Base-by-base conservation (phyloP, 2,113 vertebrate species). In the Alexandromys fortis region DNA sequence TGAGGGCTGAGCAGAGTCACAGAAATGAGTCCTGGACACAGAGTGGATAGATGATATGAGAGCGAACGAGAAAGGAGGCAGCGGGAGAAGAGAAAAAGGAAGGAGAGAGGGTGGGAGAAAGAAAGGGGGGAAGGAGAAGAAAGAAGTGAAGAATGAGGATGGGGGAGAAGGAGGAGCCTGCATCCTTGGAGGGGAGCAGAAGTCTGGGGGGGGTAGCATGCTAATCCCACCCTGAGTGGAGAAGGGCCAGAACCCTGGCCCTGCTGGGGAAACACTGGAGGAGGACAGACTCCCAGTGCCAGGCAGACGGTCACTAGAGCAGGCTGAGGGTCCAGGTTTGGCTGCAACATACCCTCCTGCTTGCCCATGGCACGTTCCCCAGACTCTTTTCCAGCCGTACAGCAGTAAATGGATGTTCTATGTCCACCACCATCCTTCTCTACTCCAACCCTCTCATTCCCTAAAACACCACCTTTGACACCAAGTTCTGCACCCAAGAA, bases 71-170 rank as follows among this genome's bases (percentile, higher is more conserved):
- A 63, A 73, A 19, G 12, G 72, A 26, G 9, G 90, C 47, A 17
- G 45, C 16, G 14, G 49, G n/a, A 17, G 26, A 6, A 33, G 33
- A 19, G 3, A 22, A 9, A 19, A 65, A 49, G 45, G 8, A 19
- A 33, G 22, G 13, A 35, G 12, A 49, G 7, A 0, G 11, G 12
- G 7, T 0, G 7, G 12, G 21, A 24, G 1, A 11, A 33, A 9
- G 19, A 21, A 19, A 11, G 24, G 5, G 24, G 47, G 4, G 35
- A 21, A 65, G 58, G 35, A 47, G 28, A 58, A 58, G 17, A 58
- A 58, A 58, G 19, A 58, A 58, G 55, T 58, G 55, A 58, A 58
- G 55, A 58, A 58, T 0, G 0, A 7, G 55, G 55, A 58, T 14
- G 5, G 55, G 55, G 55, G 55, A 4, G 24, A 58, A 12, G 35